phyloP scores from a whole-genome alignment of 2,797 vertebrate genomes.

The Perodicticus potto region DNA sequence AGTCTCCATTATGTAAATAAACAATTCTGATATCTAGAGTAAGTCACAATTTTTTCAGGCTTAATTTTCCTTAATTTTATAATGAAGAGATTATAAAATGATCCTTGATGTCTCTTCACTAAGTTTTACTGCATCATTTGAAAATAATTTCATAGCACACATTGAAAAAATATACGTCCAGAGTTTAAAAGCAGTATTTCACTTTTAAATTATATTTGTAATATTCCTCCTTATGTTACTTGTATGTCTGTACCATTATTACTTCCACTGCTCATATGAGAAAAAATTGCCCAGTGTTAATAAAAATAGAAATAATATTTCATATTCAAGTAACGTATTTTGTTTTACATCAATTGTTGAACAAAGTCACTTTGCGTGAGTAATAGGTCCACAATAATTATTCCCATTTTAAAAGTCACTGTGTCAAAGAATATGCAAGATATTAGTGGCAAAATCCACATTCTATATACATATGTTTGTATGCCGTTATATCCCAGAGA shows the following conservation, averaged over 20 bases:
- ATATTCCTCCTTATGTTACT: constrained; percentile 5
- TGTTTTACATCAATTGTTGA: constrained; percentile 5
- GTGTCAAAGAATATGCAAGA: background rate
- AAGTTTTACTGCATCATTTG: background rate
- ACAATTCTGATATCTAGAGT: background rate
- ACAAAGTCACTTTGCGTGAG: background rate
- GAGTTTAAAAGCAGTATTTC: constrained; percentile 17
- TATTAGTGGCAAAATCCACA: background rate
- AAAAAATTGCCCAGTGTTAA: constrained; percentile 17
- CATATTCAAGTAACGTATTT: constrained; percentile 18
- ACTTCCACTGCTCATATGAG: background rate
- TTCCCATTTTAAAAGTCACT: background rate
- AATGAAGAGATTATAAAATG: background rate
- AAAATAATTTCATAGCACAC: constrained; percentile 11
- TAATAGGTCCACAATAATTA: background rate
- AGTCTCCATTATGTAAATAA: constrained; percentile 1
- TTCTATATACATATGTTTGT: background rate
- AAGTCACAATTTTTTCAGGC: background rate
- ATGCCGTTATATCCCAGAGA: background rate
- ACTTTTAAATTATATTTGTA: background rate
- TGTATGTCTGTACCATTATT: background rate
- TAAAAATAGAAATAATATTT: background rate
- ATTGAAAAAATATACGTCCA: background rate
- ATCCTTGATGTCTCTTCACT: background rate
- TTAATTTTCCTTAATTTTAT: background rate